Conservation (phyloP, 2,113 vertebrate genomes). For the Eurystomus gularis region DNA sequence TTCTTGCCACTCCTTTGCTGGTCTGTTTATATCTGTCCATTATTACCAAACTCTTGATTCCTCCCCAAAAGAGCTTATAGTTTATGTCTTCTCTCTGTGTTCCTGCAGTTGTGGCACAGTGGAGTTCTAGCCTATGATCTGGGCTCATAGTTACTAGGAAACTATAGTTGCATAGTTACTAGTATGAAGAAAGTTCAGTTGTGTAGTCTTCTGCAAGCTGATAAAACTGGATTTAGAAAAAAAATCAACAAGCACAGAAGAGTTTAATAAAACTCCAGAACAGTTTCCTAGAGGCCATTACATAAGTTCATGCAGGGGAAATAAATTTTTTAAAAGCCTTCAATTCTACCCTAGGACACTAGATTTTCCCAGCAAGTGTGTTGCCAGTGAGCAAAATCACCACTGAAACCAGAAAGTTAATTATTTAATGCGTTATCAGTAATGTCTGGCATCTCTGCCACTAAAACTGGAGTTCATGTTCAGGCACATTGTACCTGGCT, state of each 20-base stretch:
- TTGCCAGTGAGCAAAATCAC: background rate
- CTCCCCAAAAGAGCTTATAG: background rate
- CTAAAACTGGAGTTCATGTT: background rate
- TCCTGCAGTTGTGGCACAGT: background rate
- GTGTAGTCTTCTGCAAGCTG: background rate
- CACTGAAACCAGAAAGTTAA: background rate
- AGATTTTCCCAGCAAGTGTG: background rate
- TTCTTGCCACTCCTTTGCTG: background rate
- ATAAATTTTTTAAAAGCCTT: background rate
- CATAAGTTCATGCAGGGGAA: accelerated
- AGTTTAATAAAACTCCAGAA: background rate
- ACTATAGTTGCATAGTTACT: background rate
- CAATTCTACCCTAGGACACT: background rate
- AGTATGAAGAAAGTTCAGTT: background rate
- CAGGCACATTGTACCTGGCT: background rate
- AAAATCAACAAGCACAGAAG: background rate
- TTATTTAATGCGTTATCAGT: background rate
- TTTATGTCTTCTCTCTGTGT: background rate
- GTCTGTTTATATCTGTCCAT: background rate
- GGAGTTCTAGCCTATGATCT: background rate
- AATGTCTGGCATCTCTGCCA: background rate
- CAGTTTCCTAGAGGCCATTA: background rate
- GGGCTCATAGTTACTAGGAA: background rate
- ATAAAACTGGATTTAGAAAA: background rate
- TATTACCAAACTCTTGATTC: background rate